Conservation (phyloP, 37 sponge, comb jelly and placozoan species). For the Halichondria panicea region DNA sequence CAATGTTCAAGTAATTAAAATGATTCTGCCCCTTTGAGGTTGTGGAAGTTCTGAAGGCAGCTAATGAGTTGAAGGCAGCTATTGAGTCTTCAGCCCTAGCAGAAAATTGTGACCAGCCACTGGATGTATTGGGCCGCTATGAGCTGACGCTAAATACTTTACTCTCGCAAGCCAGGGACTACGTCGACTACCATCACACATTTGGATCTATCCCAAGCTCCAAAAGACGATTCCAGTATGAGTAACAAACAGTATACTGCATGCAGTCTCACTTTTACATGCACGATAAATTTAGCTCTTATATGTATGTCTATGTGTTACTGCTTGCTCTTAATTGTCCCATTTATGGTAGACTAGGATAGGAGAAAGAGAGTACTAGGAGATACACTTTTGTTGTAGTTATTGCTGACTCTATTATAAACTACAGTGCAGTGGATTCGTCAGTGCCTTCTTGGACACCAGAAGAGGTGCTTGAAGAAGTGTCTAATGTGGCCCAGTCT, state of each 20-base stretch:
- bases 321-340: background rate
- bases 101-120: background rate
- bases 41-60: constrained; percentile 8
- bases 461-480: constrained; percentile 34
- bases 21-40: constrained; percentile 1
- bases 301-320: background rate
- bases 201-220: constrained; percentile 14
- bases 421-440: background rate
- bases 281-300: background rate
- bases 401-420: no score
- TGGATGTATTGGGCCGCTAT: no score
- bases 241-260: background rate
- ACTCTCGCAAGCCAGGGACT: constrained; percentile 1
- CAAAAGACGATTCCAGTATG: constrained; percentile 25
- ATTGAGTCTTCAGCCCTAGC: constrained; percentile 18
- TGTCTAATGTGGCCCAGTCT: constrained; percentile 6
- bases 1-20: no score
- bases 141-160: background rate
- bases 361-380: no score
- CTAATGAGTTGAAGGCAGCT: constrained; percentile 12
- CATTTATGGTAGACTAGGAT: background rate
- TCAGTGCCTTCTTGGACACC: constrained; percentile 30
- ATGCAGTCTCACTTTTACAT: background rate
- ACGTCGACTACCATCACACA: constrained; percentile 14
- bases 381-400: no score